These are phyloP conservation scores for Apamea crenata DNA, from an alignment of 2,888 invertebrate genomes.

Conservation along the genomic window DNA sequence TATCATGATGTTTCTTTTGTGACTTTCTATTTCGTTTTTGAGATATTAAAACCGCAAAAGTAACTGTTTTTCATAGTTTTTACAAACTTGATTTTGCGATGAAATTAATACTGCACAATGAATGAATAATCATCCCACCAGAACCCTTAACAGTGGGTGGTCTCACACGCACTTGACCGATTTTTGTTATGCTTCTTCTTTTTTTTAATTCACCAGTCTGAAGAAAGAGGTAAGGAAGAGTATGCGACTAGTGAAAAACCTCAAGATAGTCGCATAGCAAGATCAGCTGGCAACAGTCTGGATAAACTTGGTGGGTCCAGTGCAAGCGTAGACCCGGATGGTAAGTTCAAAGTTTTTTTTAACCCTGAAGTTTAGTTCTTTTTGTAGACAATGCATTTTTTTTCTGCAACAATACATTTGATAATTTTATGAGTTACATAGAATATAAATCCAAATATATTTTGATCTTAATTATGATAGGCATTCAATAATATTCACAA, in stretches of 20 bases:
- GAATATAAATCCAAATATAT: background rate
- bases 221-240: constrained; percentile 93
- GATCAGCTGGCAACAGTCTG: constrained; percentile 93
- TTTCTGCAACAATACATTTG: background rate
- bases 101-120: background rate
- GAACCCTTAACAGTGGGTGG: background rate
- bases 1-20: background rate
- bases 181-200: background rate
- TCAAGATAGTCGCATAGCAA: constrained; percentile 89
- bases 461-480: background rate
- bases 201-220: constrained; percentile 86
- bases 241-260: constrained; percentile 89
- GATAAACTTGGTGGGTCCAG: constrained; percentile 93
- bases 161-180: background rate
- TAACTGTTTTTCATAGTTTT: background rate
- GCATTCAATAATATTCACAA: background rate
- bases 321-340: constrained; percentile 91
- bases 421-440: background rate
- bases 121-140: background rate
- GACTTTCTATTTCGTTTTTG: background rate
- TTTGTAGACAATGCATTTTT: background rate
- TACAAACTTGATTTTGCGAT: background rate
- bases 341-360: constrained; percentile 66
- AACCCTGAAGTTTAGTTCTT: background rate
- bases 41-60: background rate